These are phyloP conservation scores for Sandelia bainsii DNA, from an alignment of 2,797 vertebrate species.

Conservation along the genomic window DNA sequence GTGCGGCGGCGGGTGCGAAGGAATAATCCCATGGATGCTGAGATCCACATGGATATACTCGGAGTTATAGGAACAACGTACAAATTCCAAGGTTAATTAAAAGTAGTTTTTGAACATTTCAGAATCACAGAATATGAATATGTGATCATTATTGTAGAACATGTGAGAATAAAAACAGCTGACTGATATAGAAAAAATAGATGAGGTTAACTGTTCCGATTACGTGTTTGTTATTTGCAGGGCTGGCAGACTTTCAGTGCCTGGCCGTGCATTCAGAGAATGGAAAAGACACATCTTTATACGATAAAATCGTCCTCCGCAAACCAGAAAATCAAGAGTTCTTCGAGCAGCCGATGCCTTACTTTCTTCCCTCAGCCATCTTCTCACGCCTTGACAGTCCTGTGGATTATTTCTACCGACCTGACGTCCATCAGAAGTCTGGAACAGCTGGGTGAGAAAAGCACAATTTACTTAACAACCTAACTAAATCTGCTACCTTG, in stretches of 20 bases:
- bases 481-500: not conserved
- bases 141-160: not conserved
- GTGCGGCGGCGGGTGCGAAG: slow-evolving; percentile 83
- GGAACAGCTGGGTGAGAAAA: slow-evolving; percentile 9
- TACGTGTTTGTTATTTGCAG: slow-evolving; percentile 69
- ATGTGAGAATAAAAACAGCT: not conserved
- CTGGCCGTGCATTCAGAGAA: slow-evolving; percentile 87
- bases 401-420: slow-evolving; percentile 92
- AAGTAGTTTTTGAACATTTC: not conserved
- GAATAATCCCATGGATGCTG: slow-evolving; percentile 72
- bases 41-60: slow-evolving; percentile 88
- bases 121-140: not conserved
- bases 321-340: slow-evolving; percentile 91
- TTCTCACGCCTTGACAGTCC: slow-evolving; percentile 95
- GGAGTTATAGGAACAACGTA: slow-evolving; percentile 92
- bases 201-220: not conserved
- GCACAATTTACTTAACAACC: not conserved
- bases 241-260: slow-evolving; percentile 97
- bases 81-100: slow-evolving; percentile 92
- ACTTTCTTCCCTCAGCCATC: slow-evolving; percentile 93
- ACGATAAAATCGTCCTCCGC: slow-evolving; percentile 90
- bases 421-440: slow-evolving; percentile 88
- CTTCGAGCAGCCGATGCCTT: slow-evolving; percentile 88
- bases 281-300: slow-evolving; percentile 86
- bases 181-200: not conserved